Base-by-base conservation (phyloP, 2,113 vertebrate genomes). In the Oreocharis arfaki region DNA sequence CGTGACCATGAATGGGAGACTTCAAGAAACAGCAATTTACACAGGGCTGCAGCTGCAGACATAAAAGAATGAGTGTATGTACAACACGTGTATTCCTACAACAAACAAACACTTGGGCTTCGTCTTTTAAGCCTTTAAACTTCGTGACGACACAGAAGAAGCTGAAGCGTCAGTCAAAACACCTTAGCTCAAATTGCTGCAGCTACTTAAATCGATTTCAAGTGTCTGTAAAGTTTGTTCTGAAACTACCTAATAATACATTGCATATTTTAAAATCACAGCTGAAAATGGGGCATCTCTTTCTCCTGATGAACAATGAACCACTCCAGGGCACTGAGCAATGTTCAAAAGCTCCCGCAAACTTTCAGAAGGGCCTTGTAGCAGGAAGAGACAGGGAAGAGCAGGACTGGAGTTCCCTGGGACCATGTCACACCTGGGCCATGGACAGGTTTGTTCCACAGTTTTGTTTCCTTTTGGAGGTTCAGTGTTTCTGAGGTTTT, bases 11-110 rank as follows among this genome's bases (percentile, higher is more conserved):
- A 94, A 92, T 74, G 55, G 57, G 20, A 70, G n/a, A 57, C 73
- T 86, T 79, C 46, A 73, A 61, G 92, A 95, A 96, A 88, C 50
- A 92, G 23, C 82, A 77, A 83, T 92, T 94, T 93, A 61, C 67
- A 61, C 17, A 73, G 63, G 49, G 46, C 53, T 94, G 86, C 90
- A 96, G 92, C 82, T 97, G 94, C 53, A 92, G 55, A 42, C 41
- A 63, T 67, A 57, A 96, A 92, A 93, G 70, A 55, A 50, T 15
- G 22, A 88, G 37, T 7, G 1, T 65, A 37, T 41, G 61, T 44
- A 83, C 30, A 88, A 88, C 67, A 81, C 35, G 50, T 6, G 0
- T 46, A 77, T 61, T 88, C 46, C 75, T 86, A 80, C 71, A 93
- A 88, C 68, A 97, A 93, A 84, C 78, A 89, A 77, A 96, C 83